Evolutionary conservation across 30 jellyfish, hydroid and myxozoan species (phyloP).

Genomic region (Sanderia malayensis): DNA sequence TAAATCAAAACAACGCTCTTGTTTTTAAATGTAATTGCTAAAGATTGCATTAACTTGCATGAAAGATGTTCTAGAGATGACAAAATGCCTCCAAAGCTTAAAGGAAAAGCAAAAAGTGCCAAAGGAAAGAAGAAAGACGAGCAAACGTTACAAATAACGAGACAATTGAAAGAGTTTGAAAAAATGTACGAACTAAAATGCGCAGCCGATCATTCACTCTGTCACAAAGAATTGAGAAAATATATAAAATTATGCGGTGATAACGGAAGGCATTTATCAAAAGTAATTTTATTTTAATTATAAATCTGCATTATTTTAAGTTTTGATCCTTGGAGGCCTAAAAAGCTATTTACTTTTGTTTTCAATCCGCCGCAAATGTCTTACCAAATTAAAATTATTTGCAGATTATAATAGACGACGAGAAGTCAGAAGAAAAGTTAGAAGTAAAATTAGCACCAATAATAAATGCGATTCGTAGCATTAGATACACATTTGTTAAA

Average conservation of each 20-base stretch:
- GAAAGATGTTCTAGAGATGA: not conserved
- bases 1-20: no score
- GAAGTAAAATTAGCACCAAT: slow-evolving; percentile 59
- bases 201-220: slow-evolving; percentile 23
- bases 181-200: slow-evolving; percentile 41
- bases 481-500: slow-evolving; percentile 46
- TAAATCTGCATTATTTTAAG: no score
- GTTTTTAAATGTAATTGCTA: no score
- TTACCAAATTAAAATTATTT: not conserved
- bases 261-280: slow-evolving; percentile 31
- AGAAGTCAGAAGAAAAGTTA: slow-evolving; percentile 22
- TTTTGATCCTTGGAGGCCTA: no score
- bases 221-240: slow-evolving; percentile 33
- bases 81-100: slow-evolving; percentile 50
- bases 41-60: no score
- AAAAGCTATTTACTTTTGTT: no score
- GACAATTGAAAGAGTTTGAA: slow-evolving; percentile 15
- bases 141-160: slow-evolving; percentile 22
- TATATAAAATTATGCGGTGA: slow-evolving; percentile 19
- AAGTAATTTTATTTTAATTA: slow-evolving; percentile 20
- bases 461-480: slow-evolving; percentile 56
- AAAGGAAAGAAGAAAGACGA: slow-evolving; percentile 40
- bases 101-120: slow-evolving; percentile 45
- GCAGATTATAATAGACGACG: slow-evolving; percentile 33
- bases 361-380: no score